phyloP scores from a whole-genome alignment of 2,797 vertebrate genomes.

The Chelmon rostratus region DNA sequence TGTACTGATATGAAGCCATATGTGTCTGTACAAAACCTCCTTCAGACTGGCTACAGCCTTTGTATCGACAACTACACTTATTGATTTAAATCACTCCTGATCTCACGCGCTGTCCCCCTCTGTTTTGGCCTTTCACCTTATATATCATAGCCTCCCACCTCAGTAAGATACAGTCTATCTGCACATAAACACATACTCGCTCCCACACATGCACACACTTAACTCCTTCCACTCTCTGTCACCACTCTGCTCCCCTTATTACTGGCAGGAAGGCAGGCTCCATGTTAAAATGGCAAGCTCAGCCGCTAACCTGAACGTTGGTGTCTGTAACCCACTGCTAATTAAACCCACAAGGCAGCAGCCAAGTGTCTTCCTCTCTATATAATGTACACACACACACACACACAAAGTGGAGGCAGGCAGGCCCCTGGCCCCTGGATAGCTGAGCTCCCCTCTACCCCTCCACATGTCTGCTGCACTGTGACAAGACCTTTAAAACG shows the following conservation, averaged over 20 bases:
- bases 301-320: conserved; percentile 75
- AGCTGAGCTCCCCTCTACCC: conserved; percentile 64
- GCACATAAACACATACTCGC: conserved; percentile 42
- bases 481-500: conserved; percentile 85
- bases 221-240: conserved; percentile 67
- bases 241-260: conserved; percentile 69
- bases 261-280: conserved; percentile 72
- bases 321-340: conserved; percentile 77
- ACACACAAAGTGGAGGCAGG: conserved; percentile 45
- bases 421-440: conserved; percentile 70
- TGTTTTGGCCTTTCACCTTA: conserved; percentile 31
- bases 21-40: background rate
- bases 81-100: conserved; percentile 3
- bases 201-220: conserved; percentile 47
- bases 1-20: background rate
- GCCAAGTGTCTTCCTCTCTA: conserved; percentile 69
- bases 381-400: conserved; percentile 55
- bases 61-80: background rate
- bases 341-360: conserved; percentile 86
- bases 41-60: background rate
- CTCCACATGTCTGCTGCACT: conserved; percentile 73
- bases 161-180: conserved; percentile 20
- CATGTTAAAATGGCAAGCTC: conserved; percentile 76
- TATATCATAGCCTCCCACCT: conserved; percentile 42
- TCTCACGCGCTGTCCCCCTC: background rate